phyloP scores from a whole-genome alignment of 2,113 vertebrate species.

The rat (Rattus norvegicus) region DNA sequence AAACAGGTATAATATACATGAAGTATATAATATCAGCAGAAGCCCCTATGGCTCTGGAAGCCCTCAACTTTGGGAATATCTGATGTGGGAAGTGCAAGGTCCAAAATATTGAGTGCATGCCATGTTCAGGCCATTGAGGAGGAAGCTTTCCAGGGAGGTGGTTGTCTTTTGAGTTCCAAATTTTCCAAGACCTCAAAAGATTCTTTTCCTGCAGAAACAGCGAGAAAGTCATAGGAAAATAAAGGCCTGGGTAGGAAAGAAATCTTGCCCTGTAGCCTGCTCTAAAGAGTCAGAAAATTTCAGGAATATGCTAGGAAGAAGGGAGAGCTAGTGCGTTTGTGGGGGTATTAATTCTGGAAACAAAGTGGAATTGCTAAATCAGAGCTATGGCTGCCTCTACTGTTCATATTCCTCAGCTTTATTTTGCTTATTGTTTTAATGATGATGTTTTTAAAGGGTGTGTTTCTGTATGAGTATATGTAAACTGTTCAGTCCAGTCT shows the following conservation, averaged over 20 bases:
- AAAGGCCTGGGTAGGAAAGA: not conserved
- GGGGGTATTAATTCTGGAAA: not conserved
- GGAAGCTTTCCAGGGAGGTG: conserved; percentile 37
- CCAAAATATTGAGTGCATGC: not conserved
- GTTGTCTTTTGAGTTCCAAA: not conserved
- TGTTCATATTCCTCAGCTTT: not conserved
- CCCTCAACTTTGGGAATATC: conserved; percentile 16
- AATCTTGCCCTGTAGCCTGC: not conserved
- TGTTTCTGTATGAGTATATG: conserved; percentile 70
- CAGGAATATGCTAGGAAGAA: not conserved
- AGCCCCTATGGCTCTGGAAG: conserved; percentile 1
- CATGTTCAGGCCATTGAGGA: not conserved
- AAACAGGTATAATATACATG: not conserved
- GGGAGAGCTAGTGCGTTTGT: not conserved
- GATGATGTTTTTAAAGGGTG: conserved; percentile 47
- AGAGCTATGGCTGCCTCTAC: not conserved
- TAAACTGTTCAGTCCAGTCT: conserved; percentile 60
- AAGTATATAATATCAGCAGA: conserved; percentile 6
- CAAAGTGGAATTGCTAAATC: not conserved
- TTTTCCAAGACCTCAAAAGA: conserved; percentile 56
- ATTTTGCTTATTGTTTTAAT: conserved; percentile 52
- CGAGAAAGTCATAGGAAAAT: conserved; percentile 28
- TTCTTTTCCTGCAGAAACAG: conserved; percentile 48
- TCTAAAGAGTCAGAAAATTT: not conserved
- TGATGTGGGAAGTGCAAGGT: conserved; percentile 36